Evolutionary conservation across 2,113 vertebrate genomes (phyloP).

Genomic region (Polypterus bichir): DNA sequence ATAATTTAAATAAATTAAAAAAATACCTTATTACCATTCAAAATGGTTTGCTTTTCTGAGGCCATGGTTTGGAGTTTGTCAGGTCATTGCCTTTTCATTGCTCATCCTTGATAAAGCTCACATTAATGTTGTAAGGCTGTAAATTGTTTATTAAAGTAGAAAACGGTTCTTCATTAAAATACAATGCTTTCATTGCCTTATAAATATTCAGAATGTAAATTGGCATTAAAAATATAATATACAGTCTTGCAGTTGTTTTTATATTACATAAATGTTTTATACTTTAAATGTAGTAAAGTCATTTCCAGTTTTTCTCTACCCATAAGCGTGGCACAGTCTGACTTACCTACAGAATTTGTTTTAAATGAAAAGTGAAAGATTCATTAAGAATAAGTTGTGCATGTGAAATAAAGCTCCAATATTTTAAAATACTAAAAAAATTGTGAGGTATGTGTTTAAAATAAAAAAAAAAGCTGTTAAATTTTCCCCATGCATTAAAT

Average conservation of each 20-base stretch:
- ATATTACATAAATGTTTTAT: conserved; percentile 40
- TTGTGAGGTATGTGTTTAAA: too few relatives aligned
- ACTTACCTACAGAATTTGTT: too few relatives aligned
- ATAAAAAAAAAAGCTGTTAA: too few relatives aligned
- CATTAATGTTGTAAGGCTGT: conserved; percentile 34
- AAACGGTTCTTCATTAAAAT: conserved; percentile 26
- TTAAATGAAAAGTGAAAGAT: too few relatives aligned
- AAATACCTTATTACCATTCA: too few relatives aligned
- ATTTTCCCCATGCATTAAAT: too few relatives aligned
- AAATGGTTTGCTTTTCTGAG: too few relatives aligned
- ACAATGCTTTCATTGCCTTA: conserved; percentile 29
- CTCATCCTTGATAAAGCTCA: conserved; percentile 19
- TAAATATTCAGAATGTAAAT: conserved; percentile 38
- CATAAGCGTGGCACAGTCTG: conserved; percentile 1
- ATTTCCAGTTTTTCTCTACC: conserved; percentile 22
- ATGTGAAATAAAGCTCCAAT: too few relatives aligned
- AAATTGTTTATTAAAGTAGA: conserved; percentile 37
- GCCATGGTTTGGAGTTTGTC: not conserved
- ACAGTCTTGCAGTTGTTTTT: conserved; percentile 27
- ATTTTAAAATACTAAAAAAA: too few relatives aligned
- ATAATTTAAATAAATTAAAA: too few relatives aligned
- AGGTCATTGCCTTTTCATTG: not conserved
- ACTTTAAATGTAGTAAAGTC: conserved; percentile 27
- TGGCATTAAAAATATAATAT: conserved; percentile 28
- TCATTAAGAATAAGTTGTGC: too few relatives aligned